Conservation (phyloP, 2,888 invertebrate species). For the Lasioglossum morio region DNA sequence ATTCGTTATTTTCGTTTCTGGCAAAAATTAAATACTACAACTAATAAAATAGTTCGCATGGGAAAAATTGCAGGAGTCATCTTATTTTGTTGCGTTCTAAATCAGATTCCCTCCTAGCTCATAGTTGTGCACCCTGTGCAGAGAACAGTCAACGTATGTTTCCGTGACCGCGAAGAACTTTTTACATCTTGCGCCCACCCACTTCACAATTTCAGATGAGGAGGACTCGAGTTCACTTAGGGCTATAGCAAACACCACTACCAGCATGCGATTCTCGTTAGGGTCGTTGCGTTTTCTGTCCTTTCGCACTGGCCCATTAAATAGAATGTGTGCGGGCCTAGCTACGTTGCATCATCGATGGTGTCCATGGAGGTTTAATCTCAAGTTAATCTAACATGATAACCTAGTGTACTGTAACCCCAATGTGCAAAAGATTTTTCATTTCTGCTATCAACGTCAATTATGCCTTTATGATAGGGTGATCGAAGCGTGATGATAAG, state of each 20-base stretch:
- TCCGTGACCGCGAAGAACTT: constrained; percentile 1
- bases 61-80: too few relatives aligned
- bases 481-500: neutral
- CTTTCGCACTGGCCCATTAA: neutral
- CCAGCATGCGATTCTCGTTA: constrained; percentile 3
- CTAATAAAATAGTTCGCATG: too few relatives aligned
- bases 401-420: neutral
- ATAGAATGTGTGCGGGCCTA: neutral
- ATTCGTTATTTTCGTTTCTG: neutral
- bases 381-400: neutral
- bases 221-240: neutral
- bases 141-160: neutral
- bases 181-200: neutral
- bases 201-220: neutral
- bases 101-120: too few relatives aligned
- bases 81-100: too few relatives aligned
- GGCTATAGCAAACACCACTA: neutral
- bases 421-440: neutral
- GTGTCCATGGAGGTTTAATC: neutral
- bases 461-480: neutral
- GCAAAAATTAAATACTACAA: neutral
- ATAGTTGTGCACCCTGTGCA: neutral
- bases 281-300: constrained; percentile 1
- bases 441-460: neutral
- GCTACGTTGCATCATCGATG: neutral